Evolutionary conservation across 2,888 invertebrate genomes (phyloP).

Genomic region (Muscina levida): DNA sequence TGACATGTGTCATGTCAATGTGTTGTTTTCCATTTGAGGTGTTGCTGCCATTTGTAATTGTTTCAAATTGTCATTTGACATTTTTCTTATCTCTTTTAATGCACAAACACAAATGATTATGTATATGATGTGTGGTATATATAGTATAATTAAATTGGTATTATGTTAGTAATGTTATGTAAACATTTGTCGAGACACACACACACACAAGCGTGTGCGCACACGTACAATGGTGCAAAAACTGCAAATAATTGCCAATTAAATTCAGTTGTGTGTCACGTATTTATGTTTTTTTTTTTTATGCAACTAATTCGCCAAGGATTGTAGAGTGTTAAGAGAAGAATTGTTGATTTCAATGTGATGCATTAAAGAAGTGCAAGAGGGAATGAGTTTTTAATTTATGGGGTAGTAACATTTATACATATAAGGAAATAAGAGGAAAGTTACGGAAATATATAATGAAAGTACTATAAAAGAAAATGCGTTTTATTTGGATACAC

Average conservation of each 20-base stretch:
- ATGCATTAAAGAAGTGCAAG: neutral
- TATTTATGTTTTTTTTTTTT: neutral
- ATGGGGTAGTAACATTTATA: no score
- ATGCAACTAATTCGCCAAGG: neutral
- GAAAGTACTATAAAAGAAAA: no score
- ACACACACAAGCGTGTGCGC: neutral
- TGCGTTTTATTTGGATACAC: no score
- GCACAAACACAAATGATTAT: no score
- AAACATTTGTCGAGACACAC: neutral
- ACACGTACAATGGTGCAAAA: neutral
- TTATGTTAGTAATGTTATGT: neutral
- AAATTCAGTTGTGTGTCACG: neutral
- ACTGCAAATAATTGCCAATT: conserved; percentile 10
- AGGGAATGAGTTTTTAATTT: neutral
- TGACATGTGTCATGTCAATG: no score
- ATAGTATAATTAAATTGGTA: neutral
- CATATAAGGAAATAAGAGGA: no score
- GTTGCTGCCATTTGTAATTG: conserved; percentile 6
- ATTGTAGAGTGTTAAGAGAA: neutral
- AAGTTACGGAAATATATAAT: no score
- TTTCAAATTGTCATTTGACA: conserved; percentile 1
- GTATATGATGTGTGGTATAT: neutral
- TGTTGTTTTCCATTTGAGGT: neutral
- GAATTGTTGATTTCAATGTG: neutral
- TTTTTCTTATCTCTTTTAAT: neutral